A percentile compares a stretch with the other conserved stretches of the same genome.
phyloP scores from a whole-genome alignment of 2,113 vertebrate genomes.

The Hyla sarda region DNA sequence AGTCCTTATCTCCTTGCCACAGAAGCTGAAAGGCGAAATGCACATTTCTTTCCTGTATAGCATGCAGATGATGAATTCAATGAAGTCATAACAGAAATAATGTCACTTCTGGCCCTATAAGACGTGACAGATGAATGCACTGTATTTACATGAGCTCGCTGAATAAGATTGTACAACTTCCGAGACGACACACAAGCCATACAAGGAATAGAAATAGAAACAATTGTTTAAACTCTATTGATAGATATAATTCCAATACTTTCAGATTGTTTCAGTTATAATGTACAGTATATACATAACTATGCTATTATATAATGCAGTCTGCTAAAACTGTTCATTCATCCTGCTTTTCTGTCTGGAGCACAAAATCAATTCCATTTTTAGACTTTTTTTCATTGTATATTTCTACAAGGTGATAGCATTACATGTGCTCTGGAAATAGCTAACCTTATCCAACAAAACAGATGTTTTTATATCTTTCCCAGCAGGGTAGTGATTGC shows the following conservation, averaged over 20 bases:
- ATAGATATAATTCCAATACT: neutral
- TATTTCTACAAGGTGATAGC: slow-evolving; percentile 25
- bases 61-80: neutral
- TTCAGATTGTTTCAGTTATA: neutral
- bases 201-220: neutral
- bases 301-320: neutral
- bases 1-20: neutral
- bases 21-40: slow-evolving; percentile 1
- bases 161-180: neutral
- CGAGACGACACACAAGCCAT: neutral
- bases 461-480: slow-evolving; percentile 47
- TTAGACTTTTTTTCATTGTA: slow-evolving; percentile 15
- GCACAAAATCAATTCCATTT: slow-evolving; percentile 39
- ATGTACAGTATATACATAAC: neutral
- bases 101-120: neutral
- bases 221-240: neutral
- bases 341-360: neutral
- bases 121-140: neutral
- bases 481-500: slow-evolving; percentile 28
- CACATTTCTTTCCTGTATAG: neutral
- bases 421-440: slow-evolving; percentile 10
- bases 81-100: neutral
- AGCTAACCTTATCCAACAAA: slow-evolving; percentile 34
- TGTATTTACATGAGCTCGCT: neutral
- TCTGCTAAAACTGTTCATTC: neutral